Conservation (phyloP, 2,797 vertebrate genomes). For the Brachyrhaphis roseni region DNA sequence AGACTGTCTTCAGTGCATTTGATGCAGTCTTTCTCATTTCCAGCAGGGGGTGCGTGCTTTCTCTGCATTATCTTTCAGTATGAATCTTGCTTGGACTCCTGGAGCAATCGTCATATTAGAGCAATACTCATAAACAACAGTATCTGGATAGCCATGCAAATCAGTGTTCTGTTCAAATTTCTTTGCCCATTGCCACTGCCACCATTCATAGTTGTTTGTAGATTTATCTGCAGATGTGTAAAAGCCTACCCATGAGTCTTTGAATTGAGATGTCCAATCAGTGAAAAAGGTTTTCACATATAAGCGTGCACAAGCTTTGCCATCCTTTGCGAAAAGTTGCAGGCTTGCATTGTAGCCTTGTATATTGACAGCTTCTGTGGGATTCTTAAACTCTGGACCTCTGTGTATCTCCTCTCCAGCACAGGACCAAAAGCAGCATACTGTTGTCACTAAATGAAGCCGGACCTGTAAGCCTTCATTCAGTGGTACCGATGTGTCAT, state of each 20-base stretch:
- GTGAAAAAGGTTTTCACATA: constrained; percentile 26
- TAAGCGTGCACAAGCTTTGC: constrained; percentile 60
- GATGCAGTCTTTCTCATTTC: constrained; percentile 5
- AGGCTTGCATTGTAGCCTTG: constrained; percentile 26
- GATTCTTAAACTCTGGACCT: constrained; percentile 38
- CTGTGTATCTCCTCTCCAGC: constrained; percentile 48
- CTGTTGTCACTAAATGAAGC: constrained; percentile 39
- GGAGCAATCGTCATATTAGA: constrained; percentile 48
- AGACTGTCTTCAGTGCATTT: neutral
- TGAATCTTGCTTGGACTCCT: constrained; percentile 62
- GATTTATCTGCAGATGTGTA: constrained; percentile 36
- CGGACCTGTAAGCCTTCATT: constrained; percentile 55
- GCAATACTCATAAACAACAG: constrained; percentile 48
- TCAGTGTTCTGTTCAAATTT: constrained; percentile 30
- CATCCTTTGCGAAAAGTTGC: constrained; percentile 56
- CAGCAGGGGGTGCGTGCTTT: constrained; percentile 42
- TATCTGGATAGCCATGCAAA: rapidly evolving
- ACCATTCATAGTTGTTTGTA: constrained; percentile 44
- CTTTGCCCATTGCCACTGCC: constrained; percentile 64
- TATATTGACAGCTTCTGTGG: constrained; percentile 14
- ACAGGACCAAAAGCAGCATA: constrained; percentile 36
- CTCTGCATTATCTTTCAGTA: constrained; percentile 5
- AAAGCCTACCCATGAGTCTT: constrained; percentile 60
- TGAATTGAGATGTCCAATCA: constrained; percentile 42
- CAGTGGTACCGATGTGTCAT: constrained; percentile 48